Conservation (phyloP, 2,888 invertebrate genomes). For the Celastrina argiolus region DNA sequence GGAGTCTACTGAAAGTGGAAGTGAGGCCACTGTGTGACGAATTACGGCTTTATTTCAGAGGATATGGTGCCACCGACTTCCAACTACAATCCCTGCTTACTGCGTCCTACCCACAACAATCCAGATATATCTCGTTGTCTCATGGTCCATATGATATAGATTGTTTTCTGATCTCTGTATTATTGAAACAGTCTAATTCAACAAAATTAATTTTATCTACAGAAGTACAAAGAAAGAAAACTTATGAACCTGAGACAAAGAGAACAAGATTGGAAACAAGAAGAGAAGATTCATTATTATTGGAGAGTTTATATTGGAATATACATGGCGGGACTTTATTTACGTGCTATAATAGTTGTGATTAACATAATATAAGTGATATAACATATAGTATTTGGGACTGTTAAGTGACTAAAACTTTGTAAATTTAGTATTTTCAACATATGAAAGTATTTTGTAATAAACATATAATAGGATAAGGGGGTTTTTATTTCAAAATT, state of each 20-base stretch:
- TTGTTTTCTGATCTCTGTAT: slow-evolving; percentile 42
- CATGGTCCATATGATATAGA: slow-evolving; percentile 80
- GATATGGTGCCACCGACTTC: slow-evolving; percentile 69
- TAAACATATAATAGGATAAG: slow-evolving; percentile 58
- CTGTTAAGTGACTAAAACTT: slow-evolving; percentile 33
- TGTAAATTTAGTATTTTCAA: slow-evolving; percentile 32
- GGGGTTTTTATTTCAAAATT: slow-evolving; percentile 56
- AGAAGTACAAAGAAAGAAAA: slow-evolving; percentile 74
- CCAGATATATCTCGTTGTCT: slow-evolving; percentile 81
- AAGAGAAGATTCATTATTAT: slow-evolving; percentile 58
- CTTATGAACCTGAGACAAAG: slow-evolving; percentile 72
- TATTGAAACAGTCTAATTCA: slow-evolving; percentile 50
- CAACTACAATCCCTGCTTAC: slow-evolving; percentile 71
- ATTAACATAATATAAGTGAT: slow-evolving; percentile 46
- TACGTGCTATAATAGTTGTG: slow-evolving; percentile 70
- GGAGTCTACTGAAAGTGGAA: slow-evolving; percentile 57
- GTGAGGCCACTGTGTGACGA: slow-evolving; percentile 63
- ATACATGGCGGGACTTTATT: slow-evolving; percentile 81
- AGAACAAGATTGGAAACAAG: slow-evolving; percentile 65
- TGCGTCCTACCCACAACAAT: slow-evolving; percentile 76
- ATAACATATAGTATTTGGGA: slow-evolving; percentile 39
- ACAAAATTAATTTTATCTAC: slow-evolving; percentile 72
- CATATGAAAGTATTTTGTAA: slow-evolving; percentile 47
- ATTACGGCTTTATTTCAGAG: slow-evolving; percentile 77
- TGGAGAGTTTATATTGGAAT: slow-evolving; percentile 79